These are phyloP conservation scores for Ctenopoma multispine DNA, from an alignment of 2,797 vertebrate species.

Conservation along the genomic window DNA sequence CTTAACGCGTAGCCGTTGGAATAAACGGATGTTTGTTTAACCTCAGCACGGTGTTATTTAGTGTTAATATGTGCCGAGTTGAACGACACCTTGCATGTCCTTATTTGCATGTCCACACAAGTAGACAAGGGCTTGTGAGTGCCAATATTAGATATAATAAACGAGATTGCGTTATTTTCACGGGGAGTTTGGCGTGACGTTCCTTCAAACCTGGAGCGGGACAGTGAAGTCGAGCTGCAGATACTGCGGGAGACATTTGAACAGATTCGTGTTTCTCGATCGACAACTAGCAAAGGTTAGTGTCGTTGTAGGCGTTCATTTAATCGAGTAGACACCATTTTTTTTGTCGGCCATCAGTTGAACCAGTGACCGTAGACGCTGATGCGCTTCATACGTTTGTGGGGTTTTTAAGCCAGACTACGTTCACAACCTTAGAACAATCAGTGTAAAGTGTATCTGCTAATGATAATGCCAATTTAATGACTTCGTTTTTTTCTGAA, in stretches of 20 bases:
- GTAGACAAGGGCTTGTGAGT: rapidly evolving
- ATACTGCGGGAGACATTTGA: background rate
- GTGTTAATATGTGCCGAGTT: background rate
- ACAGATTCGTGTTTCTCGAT: background rate
- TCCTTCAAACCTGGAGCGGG: background rate
- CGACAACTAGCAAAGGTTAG: background rate
- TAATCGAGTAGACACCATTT: no score
- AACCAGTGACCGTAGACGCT: background rate
- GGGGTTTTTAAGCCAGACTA: background rate
- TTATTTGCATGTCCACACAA: rapidly evolving
- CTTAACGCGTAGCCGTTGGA: background rate
- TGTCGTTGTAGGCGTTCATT: background rate
- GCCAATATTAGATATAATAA: rapidly evolving
- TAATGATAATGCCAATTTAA: background rate
- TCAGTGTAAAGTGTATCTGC: no score
- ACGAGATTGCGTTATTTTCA: rapidly evolving
- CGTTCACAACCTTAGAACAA: background rate
- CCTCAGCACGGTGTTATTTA: no score
- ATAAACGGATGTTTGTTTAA: background rate
- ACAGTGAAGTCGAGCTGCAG: background rate
- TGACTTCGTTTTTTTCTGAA: background rate
- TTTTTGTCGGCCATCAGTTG: background rate
- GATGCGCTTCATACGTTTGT: rapidly evolving
- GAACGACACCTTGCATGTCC: rapidly evolving
- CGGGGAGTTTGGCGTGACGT: background rate